A percentile compares a stretch with the other conserved stretches of the same genome.
phyloP scores from a whole-genome alignment of 2,797 vertebrate genomes.

The Allobates femoralis region DNA sequence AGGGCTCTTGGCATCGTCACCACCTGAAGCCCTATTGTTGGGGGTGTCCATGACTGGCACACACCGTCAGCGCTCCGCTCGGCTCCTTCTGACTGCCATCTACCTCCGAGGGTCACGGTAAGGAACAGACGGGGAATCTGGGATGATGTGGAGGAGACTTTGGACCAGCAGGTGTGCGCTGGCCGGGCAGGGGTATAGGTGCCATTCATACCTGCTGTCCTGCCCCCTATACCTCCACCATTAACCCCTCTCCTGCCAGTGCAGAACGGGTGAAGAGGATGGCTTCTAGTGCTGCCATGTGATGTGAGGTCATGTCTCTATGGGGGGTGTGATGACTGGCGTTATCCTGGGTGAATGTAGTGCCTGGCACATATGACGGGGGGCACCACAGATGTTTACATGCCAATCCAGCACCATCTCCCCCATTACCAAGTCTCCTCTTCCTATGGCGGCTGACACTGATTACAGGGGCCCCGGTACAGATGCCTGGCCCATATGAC shows the following conservation, averaged over 20 bases:
- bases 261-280: too few relatives aligned
- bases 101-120: slow-evolving; percentile 39
- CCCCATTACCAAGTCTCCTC: not conserved
- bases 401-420: not conserved
- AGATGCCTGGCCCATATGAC: not conserved
- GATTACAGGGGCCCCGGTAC: not conserved
- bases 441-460: not conserved
- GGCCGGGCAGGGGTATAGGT: not conserved
- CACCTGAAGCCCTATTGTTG: slow-evolving; percentile 7
- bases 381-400: not conserved
- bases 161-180: slow-evolving; percentile 4
- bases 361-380: not conserved
- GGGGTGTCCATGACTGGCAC: slow-evolving; percentile 41
- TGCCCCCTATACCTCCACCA: not conserved
- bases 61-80: slow-evolving; percentile 32
- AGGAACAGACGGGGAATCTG: not conserved
- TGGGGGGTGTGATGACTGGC: not conserved
- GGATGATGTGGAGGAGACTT: not conserved
- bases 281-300: not conserved
- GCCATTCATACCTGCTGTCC: not conserved
- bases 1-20: slow-evolving; percentile 6
- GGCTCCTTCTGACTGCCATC: slow-evolving; percentile 9
- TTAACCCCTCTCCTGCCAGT: not conserved
- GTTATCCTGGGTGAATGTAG: not conserved
- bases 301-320: not conserved